Evolutionary conservation across 1,140 invertebrate species (phyloP).

Genomic region (Papilio machaon): DNA sequence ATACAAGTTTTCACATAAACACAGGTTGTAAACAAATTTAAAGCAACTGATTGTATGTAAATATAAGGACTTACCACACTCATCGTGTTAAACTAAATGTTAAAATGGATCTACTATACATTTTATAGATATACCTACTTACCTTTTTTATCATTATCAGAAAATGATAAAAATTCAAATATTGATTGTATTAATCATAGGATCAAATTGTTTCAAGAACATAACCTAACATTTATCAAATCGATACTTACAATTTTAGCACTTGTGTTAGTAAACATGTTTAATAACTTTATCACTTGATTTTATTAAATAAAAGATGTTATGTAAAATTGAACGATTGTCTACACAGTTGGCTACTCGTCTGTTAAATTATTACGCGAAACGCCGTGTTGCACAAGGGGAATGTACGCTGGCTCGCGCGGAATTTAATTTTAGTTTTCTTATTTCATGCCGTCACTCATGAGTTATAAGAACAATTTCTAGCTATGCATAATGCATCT

Average conservation of each 20-base stretch:
- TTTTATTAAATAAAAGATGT: neutral
- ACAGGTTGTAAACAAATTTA: neutral
- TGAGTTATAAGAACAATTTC: neutral
- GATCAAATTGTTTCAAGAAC: conserved; percentile 24
- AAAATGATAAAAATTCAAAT: conserved; percentile 34
- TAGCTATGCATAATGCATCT: conserved; percentile 15
- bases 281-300: neutral
- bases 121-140: conserved; percentile 21
- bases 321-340: conserved; percentile 16
- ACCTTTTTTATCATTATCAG: conserved; percentile 35
- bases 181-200: conserved; percentile 15
- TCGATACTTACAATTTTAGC: conserved; percentile 51
- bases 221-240: conserved; percentile 41
- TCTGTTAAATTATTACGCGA: conserved; percentile 16
- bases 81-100: conserved; percentile 31
- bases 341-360: conserved; percentile 9
- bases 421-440: conserved; percentile 37
- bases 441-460: neutral
- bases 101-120: neutral
- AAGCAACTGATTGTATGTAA: neutral
- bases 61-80: conserved; percentile 29
- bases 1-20: neutral
- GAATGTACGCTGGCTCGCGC: conserved; percentile 31
- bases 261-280: conserved; percentile 36
- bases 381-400: conserved; percentile 21